Evolutionary conservation across 1,140 invertebrate genomes (phyloP).

Genomic region (Kradibia gibbosae): DNA sequence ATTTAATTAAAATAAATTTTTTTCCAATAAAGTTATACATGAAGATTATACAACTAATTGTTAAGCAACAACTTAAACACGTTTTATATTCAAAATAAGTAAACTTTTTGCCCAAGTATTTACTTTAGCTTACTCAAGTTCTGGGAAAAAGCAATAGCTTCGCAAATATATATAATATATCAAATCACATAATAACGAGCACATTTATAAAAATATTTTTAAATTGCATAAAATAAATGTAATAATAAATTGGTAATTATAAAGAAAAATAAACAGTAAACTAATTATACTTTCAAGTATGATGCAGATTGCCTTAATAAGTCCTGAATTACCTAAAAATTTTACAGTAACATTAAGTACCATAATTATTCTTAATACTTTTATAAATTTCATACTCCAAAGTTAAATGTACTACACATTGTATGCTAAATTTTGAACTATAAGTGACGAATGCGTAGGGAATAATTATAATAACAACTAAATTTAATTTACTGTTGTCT

Average conservation of each 20-base stretch:
- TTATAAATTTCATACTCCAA: not conserved
- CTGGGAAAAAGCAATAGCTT: not conserved
- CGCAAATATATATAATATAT: conserved; percentile 11
- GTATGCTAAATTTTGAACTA: too few species aligned
- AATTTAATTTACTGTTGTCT: not conserved
- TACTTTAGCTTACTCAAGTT: not conserved
- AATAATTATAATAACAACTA: not conserved
- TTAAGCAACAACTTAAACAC: conserved; percentile 36
- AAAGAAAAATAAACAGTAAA: conserved; percentile 21
- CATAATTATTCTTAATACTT: not conserved
- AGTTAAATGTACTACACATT: not conserved
- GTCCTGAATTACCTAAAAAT: not conserved
- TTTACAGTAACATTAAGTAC: not conserved
- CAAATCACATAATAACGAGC: not conserved
- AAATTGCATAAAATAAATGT: not conserved
- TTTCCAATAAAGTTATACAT: conserved; percentile 24
- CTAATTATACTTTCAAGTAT: too few species aligned
- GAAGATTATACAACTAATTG: conserved; percentile 19
- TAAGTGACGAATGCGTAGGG: too few species aligned
- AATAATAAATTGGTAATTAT: conserved; percentile 7
- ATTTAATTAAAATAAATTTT: conserved; percentile 40
- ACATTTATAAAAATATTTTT: conserved; percentile 18
- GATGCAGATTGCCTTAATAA: not conserved
- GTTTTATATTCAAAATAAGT: conserved; percentile 35
- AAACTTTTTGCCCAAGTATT: conserved; percentile 35